Evolutionary conservation across 2,888 invertebrate genomes (phyloP).

Genomic region (Crioceris asparagi): DNA sequence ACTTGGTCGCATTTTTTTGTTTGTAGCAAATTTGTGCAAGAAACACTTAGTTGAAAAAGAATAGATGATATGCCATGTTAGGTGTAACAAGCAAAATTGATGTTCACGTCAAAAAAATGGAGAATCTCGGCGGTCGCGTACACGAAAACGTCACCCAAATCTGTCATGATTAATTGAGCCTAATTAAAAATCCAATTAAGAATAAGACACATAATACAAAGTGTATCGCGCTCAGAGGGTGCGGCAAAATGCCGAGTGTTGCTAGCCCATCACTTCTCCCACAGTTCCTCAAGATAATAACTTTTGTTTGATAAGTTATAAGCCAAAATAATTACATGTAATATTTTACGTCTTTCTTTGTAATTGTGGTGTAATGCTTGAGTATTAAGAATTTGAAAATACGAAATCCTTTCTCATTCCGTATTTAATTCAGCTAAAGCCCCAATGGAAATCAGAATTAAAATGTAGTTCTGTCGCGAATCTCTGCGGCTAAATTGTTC

Average conservation of each 20-base stretch:
- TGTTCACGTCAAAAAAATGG: too few relatives aligned
- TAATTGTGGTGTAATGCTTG: conserved; percentile 30
- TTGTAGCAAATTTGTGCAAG: too few relatives aligned
- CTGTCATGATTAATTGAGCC: too few relatives aligned
- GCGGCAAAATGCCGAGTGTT: too few relatives aligned
- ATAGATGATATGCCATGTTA: too few relatives aligned
- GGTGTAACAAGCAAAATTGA: too few relatives aligned
- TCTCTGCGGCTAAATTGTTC: too few relatives aligned
- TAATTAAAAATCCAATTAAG: conserved; percentile 7
- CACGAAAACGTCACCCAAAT: too few relatives aligned
- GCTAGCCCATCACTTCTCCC: too few relatives aligned
- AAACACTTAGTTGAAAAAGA: too few relatives aligned
- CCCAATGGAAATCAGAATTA: conserved; percentile 40
- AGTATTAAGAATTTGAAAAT: conserved; percentile 37
- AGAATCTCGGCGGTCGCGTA: too few relatives aligned
- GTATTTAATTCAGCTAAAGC: conserved; percentile 37
- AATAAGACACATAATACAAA: conserved; percentile 12
- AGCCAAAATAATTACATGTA: conserved; percentile 32
- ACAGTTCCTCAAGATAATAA: conserved; percentile 2
- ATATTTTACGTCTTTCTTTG: conserved; percentile 32
- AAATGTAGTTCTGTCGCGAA: conserved; percentile 36
- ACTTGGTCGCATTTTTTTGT: too few relatives aligned
- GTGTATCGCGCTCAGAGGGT: conserved; percentile 8
- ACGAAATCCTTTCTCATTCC: conserved; percentile 37
- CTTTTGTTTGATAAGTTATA: conserved; percentile 25